Percentiles rank a stretch among this genome's conserved stretches.
Evolutionary conservation across 2,797 vertebrate genomes (phyloP).

Genomic region (Antrozous pallidus): DNA sequence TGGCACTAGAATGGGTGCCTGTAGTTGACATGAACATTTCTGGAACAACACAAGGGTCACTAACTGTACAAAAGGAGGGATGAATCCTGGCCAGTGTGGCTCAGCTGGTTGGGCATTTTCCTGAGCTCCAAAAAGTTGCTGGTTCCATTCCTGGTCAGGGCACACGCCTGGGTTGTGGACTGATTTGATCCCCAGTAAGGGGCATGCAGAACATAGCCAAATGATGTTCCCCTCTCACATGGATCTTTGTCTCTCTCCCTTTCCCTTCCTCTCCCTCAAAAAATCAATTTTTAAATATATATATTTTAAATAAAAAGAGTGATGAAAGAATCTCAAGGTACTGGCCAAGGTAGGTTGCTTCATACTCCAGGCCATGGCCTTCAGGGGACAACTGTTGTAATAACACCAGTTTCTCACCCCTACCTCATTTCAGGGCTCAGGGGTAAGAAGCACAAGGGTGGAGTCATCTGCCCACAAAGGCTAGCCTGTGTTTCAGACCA

Average conservation of each 20-base stretch:
- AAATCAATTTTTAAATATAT: no score
- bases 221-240: no score
- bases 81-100: no score
- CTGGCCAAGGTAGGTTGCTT: neutral
- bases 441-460: fast-evolving
- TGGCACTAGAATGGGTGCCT: neutral
- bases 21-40: neutral
- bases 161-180: no score
- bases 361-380: neutral
- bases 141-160: no score
- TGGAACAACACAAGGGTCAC: neutral
- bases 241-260: no score
- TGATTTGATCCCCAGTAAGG: no score
- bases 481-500: neutral
- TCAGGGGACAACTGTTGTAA: neutral
- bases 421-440: neutral
- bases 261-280: no score
- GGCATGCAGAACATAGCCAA: no score
- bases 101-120: no score
- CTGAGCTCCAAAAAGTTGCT: fast-evolving
- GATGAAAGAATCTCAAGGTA: neutral
- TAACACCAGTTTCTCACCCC: neutral
- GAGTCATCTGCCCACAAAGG: fast-evolving
- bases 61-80: neutral
- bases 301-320: no score